phyloP scores from a whole-genome alignment of 2,888 invertebrate species.

The Hylaea fasciaria region DNA sequence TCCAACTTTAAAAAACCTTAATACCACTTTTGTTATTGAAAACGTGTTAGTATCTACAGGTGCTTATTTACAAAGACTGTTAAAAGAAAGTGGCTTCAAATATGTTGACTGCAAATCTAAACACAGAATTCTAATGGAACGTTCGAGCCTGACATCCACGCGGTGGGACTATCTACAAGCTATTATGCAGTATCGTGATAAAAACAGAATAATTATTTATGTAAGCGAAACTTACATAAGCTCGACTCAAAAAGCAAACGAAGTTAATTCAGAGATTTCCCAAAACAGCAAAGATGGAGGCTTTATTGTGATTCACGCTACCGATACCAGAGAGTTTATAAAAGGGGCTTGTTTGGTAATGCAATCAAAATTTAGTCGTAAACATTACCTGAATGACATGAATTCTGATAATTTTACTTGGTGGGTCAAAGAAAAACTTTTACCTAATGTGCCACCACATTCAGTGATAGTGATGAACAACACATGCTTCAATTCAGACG shows the following conservation, averaged over 20 bases:
- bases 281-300: constrained; percentile 10
- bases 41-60: constrained; percentile 6
- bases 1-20: constrained; percentile 5
- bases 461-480: constrained; percentile 17
- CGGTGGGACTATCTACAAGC: constrained; percentile 6
- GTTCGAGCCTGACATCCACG: neutral
- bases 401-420: constrained; percentile 2
- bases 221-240: constrained; percentile 16
- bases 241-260: constrained; percentile 11
- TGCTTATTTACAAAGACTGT: constrained; percentile 1
- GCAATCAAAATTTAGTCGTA: constrained; percentile 6
- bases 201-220: constrained; percentile 5
- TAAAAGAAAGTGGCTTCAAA: constrained; percentile 11
- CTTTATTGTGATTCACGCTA: constrained; percentile 16
- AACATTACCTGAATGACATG: constrained; percentile 8
- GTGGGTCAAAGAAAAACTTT: constrained; percentile 14
- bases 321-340: constrained; percentile 9
- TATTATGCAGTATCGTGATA: constrained; percentile 6
- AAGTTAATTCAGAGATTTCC: constrained; percentile 7
- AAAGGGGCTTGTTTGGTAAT: constrained; percentile 3
- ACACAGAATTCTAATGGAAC: constrained; percentile 6
- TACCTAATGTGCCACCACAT: constrained; percentile 10
- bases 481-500: constrained; percentile 10
- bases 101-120: constrained; percentile 7
- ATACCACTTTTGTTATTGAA: constrained; percentile 4